phyloP scores from a whole-genome alignment of 92 coral and sea anemone genomes.

The Epizoanthus stellaris region DNA sequence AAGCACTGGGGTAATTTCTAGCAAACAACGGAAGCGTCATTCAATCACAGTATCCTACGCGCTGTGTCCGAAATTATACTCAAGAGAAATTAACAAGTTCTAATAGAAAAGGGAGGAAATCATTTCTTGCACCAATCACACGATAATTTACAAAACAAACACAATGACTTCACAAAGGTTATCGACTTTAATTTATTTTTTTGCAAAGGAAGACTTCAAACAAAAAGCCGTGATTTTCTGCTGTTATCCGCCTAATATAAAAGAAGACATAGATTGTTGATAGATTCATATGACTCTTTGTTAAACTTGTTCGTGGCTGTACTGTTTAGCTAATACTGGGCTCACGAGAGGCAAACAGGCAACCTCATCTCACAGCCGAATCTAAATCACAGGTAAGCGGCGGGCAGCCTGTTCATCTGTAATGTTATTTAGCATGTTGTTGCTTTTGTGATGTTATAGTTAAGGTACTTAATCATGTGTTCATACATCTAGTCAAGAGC shows the following conservation, averaged over 20 bases:
- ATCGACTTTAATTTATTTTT: constrained; percentile 6
- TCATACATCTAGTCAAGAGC: too few relatives aligned
- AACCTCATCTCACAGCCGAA: too few relatives aligned
- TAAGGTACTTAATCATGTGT: too few relatives aligned
- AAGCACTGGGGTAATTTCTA: background rate
- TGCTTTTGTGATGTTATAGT: too few relatives aligned
- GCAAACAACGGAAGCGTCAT: constrained; percentile 1
- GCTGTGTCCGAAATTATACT: background rate
- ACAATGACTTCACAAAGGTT: background rate
- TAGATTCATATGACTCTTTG: too few relatives aligned
- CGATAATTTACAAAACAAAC: constrained; percentile 4
- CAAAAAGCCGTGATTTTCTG: background rate
- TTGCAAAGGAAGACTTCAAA: background rate
- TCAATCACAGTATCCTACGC: constrained; percentile 7
- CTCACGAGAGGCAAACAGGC: too few relatives aligned
- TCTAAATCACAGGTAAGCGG: too few relatives aligned
- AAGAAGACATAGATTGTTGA: background rate
- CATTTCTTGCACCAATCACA: background rate
- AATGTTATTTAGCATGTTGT: too few relatives aligned
- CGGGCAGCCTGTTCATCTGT: too few relatives aligned
- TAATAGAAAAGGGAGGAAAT: background rate
- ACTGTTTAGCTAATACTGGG: too few relatives aligned
- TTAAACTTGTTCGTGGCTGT: too few relatives aligned
- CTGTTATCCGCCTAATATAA: background rate
- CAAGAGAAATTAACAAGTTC: background rate